Conservation (phyloP, 1,140 invertebrate species). For the Eurosta solidaginis region DNA sequence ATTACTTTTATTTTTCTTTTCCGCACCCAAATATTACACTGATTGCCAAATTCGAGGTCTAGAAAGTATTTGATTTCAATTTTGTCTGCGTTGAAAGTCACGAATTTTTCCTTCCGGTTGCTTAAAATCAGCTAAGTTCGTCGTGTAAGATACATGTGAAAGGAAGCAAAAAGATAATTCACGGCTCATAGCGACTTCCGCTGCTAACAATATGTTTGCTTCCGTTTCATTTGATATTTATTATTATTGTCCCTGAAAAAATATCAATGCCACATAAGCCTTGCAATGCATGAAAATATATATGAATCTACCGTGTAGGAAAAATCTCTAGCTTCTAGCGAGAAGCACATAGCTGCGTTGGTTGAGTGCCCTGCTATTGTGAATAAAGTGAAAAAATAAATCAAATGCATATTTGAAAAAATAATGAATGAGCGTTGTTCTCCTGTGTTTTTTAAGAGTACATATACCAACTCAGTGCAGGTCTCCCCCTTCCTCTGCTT, state of each 20-base stretch:
- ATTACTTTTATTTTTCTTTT: neutral
- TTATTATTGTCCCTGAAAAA: constrained; percentile 9
- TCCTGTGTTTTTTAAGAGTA: too few relatives aligned
- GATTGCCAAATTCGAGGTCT: neutral
- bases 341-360: too few relatives aligned
- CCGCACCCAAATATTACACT: neutral
- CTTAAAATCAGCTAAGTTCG: neutral
- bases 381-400: too few relatives aligned
- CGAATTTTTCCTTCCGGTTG: neutral
- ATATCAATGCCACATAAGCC: neutral
- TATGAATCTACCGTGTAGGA: too few relatives aligned
- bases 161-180: neutral
- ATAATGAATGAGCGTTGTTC: too few relatives aligned
- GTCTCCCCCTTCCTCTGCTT: too few relatives aligned
- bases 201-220: constrained; percentile 41
- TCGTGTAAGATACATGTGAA: neutral
- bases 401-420: too few relatives aligned
- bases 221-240: constrained; percentile 41
- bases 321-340: too few relatives aligned
- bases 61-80: neutral
- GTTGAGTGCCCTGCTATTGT: too few relatives aligned
- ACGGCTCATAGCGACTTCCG: constrained; percentile 30
- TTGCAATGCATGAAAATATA: too few relatives aligned
- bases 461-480: too few relatives aligned
- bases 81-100: neutral